A percentile compares a stretch with the other conserved stretches of the same genome.
Evolutionary conservation across 2,113 vertebrate genomes (phyloP).

Genomic region (Chaetops frenatus): DNA sequence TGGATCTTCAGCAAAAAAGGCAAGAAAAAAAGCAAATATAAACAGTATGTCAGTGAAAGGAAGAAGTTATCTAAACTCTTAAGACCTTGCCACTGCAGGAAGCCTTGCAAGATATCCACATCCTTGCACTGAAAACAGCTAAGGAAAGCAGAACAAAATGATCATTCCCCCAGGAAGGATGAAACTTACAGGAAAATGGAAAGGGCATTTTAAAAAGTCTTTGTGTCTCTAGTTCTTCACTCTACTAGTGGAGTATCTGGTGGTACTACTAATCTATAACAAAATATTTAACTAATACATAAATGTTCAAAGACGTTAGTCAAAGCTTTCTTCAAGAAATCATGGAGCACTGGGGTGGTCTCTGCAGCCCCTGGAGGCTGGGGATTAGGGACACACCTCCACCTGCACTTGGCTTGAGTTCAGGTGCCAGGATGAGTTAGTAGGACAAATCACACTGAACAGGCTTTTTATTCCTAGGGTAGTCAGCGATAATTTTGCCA

Average conservation of each 20-base stretch:
- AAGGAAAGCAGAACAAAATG: neutral
- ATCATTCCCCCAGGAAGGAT: neutral
- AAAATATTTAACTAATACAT: neutral
- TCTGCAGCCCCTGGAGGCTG: rapidly evolving
- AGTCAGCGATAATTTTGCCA: neutral
- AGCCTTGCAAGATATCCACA: neutral
- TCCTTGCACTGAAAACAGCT: neutral
- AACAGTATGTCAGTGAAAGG: neutral
- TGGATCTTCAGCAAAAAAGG: neutral
- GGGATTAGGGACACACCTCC: rapidly evolving
- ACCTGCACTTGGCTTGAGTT: neutral
- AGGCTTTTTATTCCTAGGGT: neutral
- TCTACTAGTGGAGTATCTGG: too few species aligned
- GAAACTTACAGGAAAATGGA: neutral
- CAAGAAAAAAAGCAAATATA: neutral
- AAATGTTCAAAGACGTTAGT: neutral
- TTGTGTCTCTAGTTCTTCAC: neutral
- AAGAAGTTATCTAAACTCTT: neutral
- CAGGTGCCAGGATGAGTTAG: neutral
- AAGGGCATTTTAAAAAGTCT: neutral
- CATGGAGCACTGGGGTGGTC: neutral
- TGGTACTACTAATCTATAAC: neutral
- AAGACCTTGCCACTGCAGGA: neutral
- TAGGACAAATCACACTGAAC: rapidly evolving
- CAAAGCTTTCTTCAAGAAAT: neutral